phyloP scores from a whole-genome alignment of 2,888 invertebrate genomes.

The Tribolium freemani region DNA sequence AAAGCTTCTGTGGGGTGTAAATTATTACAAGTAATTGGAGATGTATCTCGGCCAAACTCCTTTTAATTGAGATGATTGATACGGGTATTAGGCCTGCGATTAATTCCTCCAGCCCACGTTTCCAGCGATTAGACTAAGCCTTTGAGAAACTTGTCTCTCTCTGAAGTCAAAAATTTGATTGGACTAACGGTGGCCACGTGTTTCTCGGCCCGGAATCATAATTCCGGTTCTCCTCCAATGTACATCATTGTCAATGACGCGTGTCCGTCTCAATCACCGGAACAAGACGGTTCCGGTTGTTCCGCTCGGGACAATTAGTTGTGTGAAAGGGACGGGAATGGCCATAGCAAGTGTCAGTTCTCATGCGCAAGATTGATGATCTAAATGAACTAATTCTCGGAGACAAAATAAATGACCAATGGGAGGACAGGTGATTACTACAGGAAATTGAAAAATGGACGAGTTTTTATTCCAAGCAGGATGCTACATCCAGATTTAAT shows the following conservation, averaged over 20 bases:
- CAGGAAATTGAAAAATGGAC: slow-evolving; percentile 26
- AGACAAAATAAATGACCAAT: slow-evolving; percentile 22
- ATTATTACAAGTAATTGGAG: slow-evolving; percentile 15
- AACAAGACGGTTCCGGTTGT: slow-evolving; percentile 19
- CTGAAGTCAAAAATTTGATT: neutral
- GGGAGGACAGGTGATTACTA: slow-evolving; percentile 25
- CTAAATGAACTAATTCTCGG: slow-evolving; percentile 13
- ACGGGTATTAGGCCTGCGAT: slow-evolving; percentile 5
- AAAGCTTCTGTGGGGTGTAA: slow-evolving; percentile 24
- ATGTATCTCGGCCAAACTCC: slow-evolving; percentile 4
- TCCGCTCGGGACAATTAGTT: neutral
- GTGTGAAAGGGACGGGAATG: neutral
- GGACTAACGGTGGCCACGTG: slow-evolving; percentile 4
- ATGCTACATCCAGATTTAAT: slow-evolving; percentile 29
- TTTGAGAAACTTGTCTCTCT: too few species aligned
- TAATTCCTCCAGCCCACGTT: slow-evolving; percentile 17
- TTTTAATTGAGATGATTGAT: slow-evolving; percentile 32
- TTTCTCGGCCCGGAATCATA: slow-evolving; percentile 18
- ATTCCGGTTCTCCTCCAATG: neutral
- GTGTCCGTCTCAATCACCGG: slow-evolving; percentile 29
- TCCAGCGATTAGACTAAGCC: slow-evolving; percentile 3
- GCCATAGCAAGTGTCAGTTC: neutral
- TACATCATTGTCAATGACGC: slow-evolving; percentile 21
- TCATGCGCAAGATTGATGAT: slow-evolving; percentile 25
- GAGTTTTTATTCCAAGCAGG: slow-evolving; percentile 10